These are phyloP conservation scores for Hypothenemus hampei DNA, from an alignment of 1,140 invertebrate genomes.

Conservation along the genomic window DNA sequence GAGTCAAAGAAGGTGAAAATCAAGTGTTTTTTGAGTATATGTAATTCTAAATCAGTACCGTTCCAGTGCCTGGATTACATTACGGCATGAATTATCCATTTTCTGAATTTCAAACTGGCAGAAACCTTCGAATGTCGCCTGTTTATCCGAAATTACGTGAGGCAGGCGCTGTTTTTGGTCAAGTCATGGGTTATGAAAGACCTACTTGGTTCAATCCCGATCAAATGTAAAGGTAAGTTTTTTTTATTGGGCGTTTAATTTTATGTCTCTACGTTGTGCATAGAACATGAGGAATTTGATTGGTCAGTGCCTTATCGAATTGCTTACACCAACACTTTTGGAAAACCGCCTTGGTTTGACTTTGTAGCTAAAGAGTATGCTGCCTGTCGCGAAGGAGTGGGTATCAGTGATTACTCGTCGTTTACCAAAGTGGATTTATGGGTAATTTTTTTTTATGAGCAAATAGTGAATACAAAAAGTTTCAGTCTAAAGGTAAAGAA, in stretches of 20 bases:
- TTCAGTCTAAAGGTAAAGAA: slow-evolving; percentile 74
- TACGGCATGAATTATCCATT: slow-evolving; percentile 81
- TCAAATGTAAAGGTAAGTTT: slow-evolving; percentile 50
- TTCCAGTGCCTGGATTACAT: slow-evolving; percentile 74
- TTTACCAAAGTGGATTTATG: slow-evolving; percentile 96
- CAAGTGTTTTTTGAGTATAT: neutral
- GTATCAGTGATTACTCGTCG: slow-evolving; percentile 94
- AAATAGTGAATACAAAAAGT: neutral
- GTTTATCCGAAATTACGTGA: slow-evolving; percentile 89
- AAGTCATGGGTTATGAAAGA: slow-evolving; percentile 97
- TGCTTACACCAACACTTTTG: slow-evolving; percentile 71
- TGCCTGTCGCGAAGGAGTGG: slow-evolving; percentile 89
- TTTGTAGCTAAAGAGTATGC: slow-evolving; percentile 84
- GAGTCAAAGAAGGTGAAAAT: slow-evolving; percentile 77
- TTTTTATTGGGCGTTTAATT: neutral
- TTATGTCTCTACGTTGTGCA: neutral
- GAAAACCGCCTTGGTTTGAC: slow-evolving; percentile 93
- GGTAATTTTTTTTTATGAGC: slow-evolving; percentile 51
- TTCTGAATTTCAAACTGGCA: slow-evolving; percentile 78
- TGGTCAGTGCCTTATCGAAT: slow-evolving; percentile 56
- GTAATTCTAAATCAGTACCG: neutral
- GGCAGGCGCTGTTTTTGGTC: slow-evolving; percentile 94
- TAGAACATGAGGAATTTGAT: slow-evolving; percentile 39
- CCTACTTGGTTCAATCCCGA: slow-evolving; percentile 83
- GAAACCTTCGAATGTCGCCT: slow-evolving; percentile 92